phyloP scores from a whole-genome alignment of 2,797 vertebrate genomes.

The Sus cebifrons region DNA sequence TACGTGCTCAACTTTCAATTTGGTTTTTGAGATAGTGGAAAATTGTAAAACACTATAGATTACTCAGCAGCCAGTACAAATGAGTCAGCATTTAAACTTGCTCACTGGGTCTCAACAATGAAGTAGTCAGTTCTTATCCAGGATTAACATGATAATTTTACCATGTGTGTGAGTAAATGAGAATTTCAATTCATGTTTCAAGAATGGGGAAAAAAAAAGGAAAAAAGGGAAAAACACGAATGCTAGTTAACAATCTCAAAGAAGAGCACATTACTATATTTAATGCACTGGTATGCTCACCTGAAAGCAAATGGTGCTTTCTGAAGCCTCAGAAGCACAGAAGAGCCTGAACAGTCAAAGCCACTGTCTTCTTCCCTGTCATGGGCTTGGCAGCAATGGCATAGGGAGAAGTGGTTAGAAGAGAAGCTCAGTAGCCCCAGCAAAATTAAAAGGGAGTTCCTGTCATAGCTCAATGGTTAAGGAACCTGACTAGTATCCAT shows the following conservation, averaged over 20 bases:
- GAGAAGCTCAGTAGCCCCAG: background rate
- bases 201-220: background rate
- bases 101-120: slow-evolving; percentile 30
- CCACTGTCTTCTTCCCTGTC: background rate
- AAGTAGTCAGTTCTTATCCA: slow-evolving; percentile 10
- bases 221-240: background rate
- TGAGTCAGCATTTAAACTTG: slow-evolving; percentile 40
- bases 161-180: background rate
- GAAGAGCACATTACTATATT: background rate
- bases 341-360: background rate
- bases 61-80: background rate
- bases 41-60: slow-evolving; percentile 2
- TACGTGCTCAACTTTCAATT: background rate
- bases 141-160: slow-evolving; percentile 34
- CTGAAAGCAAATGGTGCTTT: background rate
- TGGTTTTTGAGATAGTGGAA: slow-evolving; percentile 47
- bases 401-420: background rate
- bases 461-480: no score
- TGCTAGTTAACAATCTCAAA: background rate
- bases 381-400: background rate
- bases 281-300: background rate
- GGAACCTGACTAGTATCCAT: no score
- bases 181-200: slow-evolving; percentile 47
- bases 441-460: background rate
- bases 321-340: background rate